Conservation (phyloP, 2,888 invertebrate species). For the Drosophila cognata region DNA sequence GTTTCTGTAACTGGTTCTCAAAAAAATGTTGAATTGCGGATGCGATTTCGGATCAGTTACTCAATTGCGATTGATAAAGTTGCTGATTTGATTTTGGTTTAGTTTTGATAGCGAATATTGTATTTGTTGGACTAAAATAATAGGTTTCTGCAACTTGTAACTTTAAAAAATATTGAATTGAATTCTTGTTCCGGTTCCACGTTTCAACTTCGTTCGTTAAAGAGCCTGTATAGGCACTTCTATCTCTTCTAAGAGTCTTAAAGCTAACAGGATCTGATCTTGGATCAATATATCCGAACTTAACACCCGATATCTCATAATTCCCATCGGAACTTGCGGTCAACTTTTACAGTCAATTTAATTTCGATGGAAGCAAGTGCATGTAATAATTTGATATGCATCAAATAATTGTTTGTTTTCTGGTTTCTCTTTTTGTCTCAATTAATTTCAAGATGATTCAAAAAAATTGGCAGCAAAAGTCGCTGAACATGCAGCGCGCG, state of each 20-base stretch:
- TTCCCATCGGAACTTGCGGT: background rate
- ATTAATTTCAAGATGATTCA: slow-evolving; percentile 38
- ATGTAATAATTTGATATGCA: background rate
- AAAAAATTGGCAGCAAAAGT: slow-evolving; percentile 52
- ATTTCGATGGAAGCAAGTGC: background rate
- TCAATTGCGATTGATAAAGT: no score
- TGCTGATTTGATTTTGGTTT: no score
- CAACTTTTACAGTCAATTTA: background rate
- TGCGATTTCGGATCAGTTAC: no score
- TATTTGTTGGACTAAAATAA: no score
- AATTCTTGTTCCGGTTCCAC: no score
- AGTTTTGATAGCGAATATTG: no score
- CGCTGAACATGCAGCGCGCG: slow-evolving; percentile 35
- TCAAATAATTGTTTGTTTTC: background rate
- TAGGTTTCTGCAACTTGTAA: no score
- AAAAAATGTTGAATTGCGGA: no score
- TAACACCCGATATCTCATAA: background rate
- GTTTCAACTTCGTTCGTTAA: background rate
- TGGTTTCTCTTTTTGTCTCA: background rate
- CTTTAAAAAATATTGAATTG: no score
- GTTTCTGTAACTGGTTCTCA: no score
- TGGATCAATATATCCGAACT: background rate
- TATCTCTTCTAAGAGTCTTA: background rate
- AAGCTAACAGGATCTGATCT: background rate
- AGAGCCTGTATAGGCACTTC: background rate